A percentile compares a stretch with the other conserved stretches of the same genome.
These are phyloP conservation scores for Sorex araneus DNA, from an alignment of 2,113 vertebrate genomes.

Conservation along the genomic window DNA sequence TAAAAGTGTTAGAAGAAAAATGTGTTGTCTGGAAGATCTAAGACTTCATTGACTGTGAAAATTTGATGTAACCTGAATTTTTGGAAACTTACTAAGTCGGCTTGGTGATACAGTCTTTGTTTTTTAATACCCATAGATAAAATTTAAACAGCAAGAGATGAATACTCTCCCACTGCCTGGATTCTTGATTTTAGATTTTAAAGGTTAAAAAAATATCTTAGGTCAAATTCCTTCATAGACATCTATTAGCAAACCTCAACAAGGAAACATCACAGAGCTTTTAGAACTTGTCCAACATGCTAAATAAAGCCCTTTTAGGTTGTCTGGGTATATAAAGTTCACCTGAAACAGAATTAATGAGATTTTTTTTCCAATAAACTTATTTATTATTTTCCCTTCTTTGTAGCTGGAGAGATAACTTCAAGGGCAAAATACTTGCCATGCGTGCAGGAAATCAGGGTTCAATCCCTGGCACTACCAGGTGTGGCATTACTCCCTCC, in stretches of 20 bases:
- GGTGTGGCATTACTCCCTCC: too few relatives aligned
- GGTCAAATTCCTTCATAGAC: neutral
- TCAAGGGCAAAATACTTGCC: too few relatives aligned
- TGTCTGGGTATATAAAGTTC: neutral
- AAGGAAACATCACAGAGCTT: conserved; percentile 16
- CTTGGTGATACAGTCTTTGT: neutral
- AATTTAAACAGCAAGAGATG: neutral
- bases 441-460: too few relatives aligned
- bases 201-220: neutral
- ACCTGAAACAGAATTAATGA: neutral
- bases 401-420: too few relatives aligned
- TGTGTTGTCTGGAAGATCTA: neutral
- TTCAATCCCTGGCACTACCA: neutral
- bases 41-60: neutral
- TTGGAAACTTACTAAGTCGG: neutral
- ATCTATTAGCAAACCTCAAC: conserved; percentile 1
- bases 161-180: neutral
- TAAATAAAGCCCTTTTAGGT: neutral
- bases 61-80: neutral
- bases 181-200: neutral
- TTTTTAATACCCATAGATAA: neutral
- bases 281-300: neutral
- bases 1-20: neutral
- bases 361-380: neutral
- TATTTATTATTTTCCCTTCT: too few relatives aligned